Percentiles rank a stretch among this genome's conserved stretches.
These are phyloP conservation scores for Mya arenaria DNA, from an alignment of 1,140 invertebrate genomes.

Conservation along the genomic window DNA sequence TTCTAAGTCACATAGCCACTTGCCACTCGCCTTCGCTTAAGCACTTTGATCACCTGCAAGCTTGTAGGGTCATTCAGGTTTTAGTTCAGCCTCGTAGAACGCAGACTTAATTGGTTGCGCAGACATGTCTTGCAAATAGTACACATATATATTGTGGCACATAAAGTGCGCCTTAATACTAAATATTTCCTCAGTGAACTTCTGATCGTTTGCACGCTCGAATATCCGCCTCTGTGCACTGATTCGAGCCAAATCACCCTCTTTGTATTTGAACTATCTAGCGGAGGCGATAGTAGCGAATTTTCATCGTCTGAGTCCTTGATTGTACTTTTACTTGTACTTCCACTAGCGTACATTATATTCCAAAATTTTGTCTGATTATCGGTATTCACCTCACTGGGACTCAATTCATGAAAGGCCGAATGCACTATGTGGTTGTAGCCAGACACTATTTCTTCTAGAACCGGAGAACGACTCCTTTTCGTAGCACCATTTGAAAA, in stretches of 20 bases:
- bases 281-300: too few species aligned
- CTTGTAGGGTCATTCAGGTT: not conserved
- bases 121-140: not conserved
- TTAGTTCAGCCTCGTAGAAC: conserved; percentile 10
- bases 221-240: not conserved
- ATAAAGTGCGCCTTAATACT: not conserved
- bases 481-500: conserved; percentile 14
- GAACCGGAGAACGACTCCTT: not conserved
- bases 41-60: not conserved
- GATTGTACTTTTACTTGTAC: not conserved
- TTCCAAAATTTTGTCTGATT: conserved; percentile 13
- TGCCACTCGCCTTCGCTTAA: not conserved
- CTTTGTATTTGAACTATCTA: not conserved
- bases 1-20: too few species aligned
- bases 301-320: too few species aligned
- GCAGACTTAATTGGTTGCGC: not conserved
- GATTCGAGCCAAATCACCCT: not conserved
- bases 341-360: not conserved
- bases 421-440: conserved; percentile 1
- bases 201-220: not conserved
- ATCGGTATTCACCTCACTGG: not conserved
- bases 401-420: not conserved
- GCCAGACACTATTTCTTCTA: not conserved
- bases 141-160: not conserved
- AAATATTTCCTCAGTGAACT: not conserved